Percentiles rank a stretch among this genome's conserved stretches.
phyloP scores from a whole-genome alignment of 2,888 invertebrate genomes.

The Drosophila acutilabella region DNA sequence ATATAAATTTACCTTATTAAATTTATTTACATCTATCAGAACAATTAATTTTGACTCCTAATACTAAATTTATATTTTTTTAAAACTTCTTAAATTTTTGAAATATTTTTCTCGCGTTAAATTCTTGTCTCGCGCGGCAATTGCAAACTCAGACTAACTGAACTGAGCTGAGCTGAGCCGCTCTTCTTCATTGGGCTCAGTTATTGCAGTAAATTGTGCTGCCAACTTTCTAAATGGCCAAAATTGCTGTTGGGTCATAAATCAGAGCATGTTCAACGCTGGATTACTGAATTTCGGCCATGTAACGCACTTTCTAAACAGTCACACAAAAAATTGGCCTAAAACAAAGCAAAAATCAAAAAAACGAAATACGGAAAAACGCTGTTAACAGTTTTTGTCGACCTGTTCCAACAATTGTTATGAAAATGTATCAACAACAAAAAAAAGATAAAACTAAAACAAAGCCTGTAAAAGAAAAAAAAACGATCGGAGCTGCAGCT shows the following conservation, averaged over 20 bases:
- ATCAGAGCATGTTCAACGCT: constrained; percentile 53
- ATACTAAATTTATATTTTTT: no score
- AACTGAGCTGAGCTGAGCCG: constrained; percentile 8
- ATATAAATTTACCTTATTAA: no score
- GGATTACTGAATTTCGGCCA: constrained; percentile 51
- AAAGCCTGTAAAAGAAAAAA: constrained; percentile 1
- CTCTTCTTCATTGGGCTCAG: constrained; percentile 14
- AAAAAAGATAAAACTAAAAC: constrained; percentile 1
- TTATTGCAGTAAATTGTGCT: constrained; percentile 34
- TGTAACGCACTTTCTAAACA: constrained; percentile 79
- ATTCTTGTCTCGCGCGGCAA: neutral
- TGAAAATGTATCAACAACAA: constrained; percentile 44
- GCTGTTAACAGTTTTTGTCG: constrained; percentile 38
- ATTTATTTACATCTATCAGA: no score
- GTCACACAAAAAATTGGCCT: constrained; percentile 24
- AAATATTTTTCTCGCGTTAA: neutral
- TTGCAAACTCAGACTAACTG: constrained; percentile 28
- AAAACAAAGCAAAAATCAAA: constrained; percentile 22
- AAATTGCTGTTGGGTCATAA: constrained; percentile 56
- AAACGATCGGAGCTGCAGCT: constrained; percentile 57
- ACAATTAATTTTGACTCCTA: neutral
- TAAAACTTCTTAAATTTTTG: neutral
- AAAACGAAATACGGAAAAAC: constrained; percentile 39
- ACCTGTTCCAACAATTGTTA: constrained; percentile 52
- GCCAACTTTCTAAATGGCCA: constrained; percentile 52